Percentiles rank a stretch among this genome's conserved stretches.
phyloP scores from a whole-genome alignment of 2,113 vertebrate genomes.

The Leptobrachium ailaonicum region DNA sequence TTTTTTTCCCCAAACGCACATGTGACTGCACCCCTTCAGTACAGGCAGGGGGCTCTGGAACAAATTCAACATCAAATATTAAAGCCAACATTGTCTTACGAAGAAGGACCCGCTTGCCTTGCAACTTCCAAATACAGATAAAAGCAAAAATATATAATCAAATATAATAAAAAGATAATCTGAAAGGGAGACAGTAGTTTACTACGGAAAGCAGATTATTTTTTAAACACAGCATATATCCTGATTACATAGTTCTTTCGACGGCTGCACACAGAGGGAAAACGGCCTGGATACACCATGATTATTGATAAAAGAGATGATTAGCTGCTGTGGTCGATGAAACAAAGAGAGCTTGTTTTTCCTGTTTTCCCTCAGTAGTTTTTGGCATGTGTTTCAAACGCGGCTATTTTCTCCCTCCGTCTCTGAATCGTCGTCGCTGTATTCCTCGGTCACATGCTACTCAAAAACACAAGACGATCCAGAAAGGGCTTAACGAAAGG shows the following conservation, averaged over 20 bases:
- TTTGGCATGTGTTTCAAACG: slow-evolving; percentile 40
- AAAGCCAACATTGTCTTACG: neutral
- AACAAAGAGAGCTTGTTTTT: slow-evolving; percentile 45
- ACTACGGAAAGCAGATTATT: neutral
- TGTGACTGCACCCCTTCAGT: slow-evolving; percentile 24
- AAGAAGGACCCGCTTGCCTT: neutral
- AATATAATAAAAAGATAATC: neutral
- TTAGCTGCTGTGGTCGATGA: neutral
- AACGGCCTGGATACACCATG: neutral
- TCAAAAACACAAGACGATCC: slow-evolving; percentile 35
- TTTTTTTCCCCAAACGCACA: slow-evolving; percentile 6
- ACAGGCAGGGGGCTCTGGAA: slow-evolving; percentile 2
- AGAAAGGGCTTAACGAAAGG: neutral
- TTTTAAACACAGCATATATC: neutral
- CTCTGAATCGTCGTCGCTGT: slow-evolving; percentile 16
- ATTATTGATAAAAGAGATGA: slow-evolving; percentile 27
- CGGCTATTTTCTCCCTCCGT: slow-evolving; percentile 29
- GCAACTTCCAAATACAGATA: neutral
- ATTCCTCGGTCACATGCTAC: slow-evolving; percentile 31
- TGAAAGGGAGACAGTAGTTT: neutral
- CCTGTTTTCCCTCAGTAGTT: slow-evolving; percentile 31
- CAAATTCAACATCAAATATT: neutral
- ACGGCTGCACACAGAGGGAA: neutral
- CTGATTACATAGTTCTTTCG: neutral
- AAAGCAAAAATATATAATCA: too few relatives aligned